phyloP scores from a whole-genome alignment of 2,113 vertebrate species.

The Hemicordylus capensis region DNA sequence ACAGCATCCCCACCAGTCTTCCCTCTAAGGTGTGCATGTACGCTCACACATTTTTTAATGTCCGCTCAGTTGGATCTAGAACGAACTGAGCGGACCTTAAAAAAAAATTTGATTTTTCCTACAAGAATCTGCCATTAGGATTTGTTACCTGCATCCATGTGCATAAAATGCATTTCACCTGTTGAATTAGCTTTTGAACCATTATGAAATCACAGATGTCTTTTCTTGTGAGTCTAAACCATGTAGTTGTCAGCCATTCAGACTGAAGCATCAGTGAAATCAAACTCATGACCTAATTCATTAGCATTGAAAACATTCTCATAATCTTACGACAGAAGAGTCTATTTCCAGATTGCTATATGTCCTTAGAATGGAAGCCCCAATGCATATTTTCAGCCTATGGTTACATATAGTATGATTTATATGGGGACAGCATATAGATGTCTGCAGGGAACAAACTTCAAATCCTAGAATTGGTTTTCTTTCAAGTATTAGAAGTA shows the following conservation, averaged over 20 bases:
- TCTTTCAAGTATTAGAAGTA: neutral
- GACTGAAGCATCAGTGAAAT: neutral
- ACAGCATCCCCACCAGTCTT: too few species aligned
- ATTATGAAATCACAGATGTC: neutral
- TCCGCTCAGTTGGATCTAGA: too few species aligned
- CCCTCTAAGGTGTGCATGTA: too few species aligned
- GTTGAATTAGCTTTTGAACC: too few species aligned
- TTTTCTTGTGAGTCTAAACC: neutral
- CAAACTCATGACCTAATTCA: too few species aligned
- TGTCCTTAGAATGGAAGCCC: neutral
- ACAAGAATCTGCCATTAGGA: too few species aligned
- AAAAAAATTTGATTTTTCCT: neutral
- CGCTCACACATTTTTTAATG: too few species aligned
- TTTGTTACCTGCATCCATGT: too few species aligned
- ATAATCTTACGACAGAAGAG: neutral
- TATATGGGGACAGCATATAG: too few species aligned
- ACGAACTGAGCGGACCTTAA: too few species aligned
- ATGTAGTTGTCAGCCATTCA: neutral
- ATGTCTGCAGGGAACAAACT: neutral
- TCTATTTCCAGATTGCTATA: neutral
- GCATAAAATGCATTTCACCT: too few species aligned
- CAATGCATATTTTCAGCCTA: neutral
- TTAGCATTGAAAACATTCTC: too few species aligned
- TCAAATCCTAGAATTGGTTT: neutral
- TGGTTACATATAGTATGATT: neutral